These are phyloP conservation scores for Dilophus febrilis DNA, from an alignment of 2,888 invertebrate genomes.

Conservation along the genomic window DNA sequence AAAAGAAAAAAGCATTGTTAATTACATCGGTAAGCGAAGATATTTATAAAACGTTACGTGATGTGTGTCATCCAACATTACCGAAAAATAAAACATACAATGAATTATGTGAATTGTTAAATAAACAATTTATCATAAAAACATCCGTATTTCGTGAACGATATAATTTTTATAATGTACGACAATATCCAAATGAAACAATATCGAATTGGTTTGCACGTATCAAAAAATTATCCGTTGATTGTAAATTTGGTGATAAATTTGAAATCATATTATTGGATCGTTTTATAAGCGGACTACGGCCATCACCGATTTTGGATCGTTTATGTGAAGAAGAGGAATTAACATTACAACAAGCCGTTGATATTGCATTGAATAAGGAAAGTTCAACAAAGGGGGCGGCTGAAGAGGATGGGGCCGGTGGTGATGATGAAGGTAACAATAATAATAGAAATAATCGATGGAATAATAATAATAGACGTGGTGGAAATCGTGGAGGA, in stretches of 20 bases:
- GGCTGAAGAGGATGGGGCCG: neutral
- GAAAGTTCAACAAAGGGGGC: slow-evolving; percentile 2
- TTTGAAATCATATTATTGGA: slow-evolving; percentile 6
- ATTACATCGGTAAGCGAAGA: slow-evolving; percentile 12
- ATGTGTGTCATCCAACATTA: slow-evolving; percentile 12
- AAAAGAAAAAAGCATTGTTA: slow-evolving; percentile 11
- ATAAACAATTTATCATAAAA: slow-evolving; percentile 10
- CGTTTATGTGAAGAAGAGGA: slow-evolving; percentile 8
- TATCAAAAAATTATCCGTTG: slow-evolving; percentile 11
- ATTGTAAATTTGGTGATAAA: slow-evolving; percentile 12
- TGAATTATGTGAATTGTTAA: slow-evolving; percentile 7
- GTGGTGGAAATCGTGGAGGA: too few relatives aligned
- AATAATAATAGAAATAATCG: neutral
- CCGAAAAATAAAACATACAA: slow-evolving; percentile 13
- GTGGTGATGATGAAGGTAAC: neutral
- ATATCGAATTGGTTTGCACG: slow-evolving; percentile 12
- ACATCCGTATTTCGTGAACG: slow-evolving; percentile 11
- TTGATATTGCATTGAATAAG: slow-evolving; percentile 5
- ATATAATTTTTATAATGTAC: slow-evolving; percentile 11
- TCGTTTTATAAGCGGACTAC: slow-evolving; percentile 6
- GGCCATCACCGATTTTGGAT: slow-evolving; percentile 4
- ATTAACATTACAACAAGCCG: slow-evolving; percentile 4
- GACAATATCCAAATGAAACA: slow-evolving; percentile 10
- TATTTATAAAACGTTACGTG: slow-evolving; percentile 12
- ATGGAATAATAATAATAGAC: neutral